These are phyloP conservation scores for Amiota minor DNA, from an alignment of 2,888 invertebrate genomes.

Conservation along the genomic window DNA sequence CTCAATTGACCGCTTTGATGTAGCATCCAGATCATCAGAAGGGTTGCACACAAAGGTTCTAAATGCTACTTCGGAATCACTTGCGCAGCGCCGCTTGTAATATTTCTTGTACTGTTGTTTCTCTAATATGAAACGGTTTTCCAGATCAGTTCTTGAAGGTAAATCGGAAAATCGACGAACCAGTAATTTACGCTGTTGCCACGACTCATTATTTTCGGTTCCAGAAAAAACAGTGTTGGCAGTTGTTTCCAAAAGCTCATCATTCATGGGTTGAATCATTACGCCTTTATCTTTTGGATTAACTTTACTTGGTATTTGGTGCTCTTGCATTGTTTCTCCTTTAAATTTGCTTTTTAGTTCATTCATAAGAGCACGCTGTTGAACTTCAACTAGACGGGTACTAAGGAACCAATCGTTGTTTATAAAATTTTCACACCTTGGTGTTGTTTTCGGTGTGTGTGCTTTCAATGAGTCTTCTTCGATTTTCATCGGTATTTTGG, in stretches of 20 bases:
- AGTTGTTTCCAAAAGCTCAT: slow-evolving; percentile 72
- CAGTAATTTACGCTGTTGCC: slow-evolving; percentile 56
- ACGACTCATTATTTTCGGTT: slow-evolving; percentile 67
- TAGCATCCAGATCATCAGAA: slow-evolving; percentile 53
- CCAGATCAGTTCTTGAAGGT: slow-evolving; percentile 70
- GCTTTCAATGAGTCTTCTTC: slow-evolving; percentile 55
- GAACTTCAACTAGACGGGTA: slow-evolving; percentile 42
- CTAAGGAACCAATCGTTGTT: slow-evolving; percentile 34
- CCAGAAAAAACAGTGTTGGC: slow-evolving; percentile 69
- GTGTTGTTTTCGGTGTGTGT: slow-evolving; percentile 55
- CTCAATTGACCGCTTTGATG: slow-evolving; percentile 51
- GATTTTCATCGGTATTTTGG: slow-evolving; percentile 18
- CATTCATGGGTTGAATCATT: slow-evolving; percentile 50
- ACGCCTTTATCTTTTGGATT: slow-evolving; percentile 55
- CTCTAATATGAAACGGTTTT: slow-evolving; percentile 69
- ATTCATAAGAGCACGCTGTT: slow-evolving; percentile 62
- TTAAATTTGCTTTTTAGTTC: slow-evolving; percentile 65
- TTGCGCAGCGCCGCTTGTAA: slow-evolving; percentile 72
- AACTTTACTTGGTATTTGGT: slow-evolving; percentile 64
- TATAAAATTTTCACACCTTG: slow-evolving; percentile 47
- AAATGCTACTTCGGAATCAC: slow-evolving; percentile 72
- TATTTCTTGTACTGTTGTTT: slow-evolving; percentile 67
- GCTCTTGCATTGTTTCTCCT: slow-evolving; percentile 52
- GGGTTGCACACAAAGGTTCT: slow-evolving; percentile 39
- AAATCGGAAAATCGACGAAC: slow-evolving; percentile 72